Conservation (phyloP, 2,113 vertebrate genomes). For the Willisornis vidua region DNA sequence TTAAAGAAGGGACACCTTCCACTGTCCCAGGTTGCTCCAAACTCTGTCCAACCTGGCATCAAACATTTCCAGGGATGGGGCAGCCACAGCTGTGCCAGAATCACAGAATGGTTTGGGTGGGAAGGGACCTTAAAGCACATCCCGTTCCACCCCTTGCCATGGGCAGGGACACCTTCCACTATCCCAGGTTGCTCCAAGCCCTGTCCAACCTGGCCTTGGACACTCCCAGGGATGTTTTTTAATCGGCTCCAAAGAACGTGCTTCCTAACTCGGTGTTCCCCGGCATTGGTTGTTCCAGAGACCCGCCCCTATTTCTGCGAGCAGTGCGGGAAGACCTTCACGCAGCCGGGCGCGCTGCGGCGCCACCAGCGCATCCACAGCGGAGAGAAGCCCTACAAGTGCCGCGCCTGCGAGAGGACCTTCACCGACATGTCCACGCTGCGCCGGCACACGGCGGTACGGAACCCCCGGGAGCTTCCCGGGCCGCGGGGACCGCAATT, state of each 20-base stretch:
- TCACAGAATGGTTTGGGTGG: not conserved
- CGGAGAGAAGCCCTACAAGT: constrained; percentile 69
- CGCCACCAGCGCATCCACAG: constrained; percentile 74
- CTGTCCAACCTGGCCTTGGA: not conserved
- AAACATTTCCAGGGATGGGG: no score
- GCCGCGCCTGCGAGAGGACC: constrained; percentile 61
- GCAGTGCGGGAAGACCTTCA: constrained; percentile 71
- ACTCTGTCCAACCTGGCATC: not conserved
- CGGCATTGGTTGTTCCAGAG: not conserved
- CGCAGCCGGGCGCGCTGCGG: constrained; percentile 69
- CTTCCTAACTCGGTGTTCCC: not conserved
- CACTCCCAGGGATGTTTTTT: not conserved
- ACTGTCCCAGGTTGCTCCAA: not conserved
- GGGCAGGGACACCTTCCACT: not conserved
- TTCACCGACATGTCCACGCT: constrained; percentile 73
- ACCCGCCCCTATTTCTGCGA: constrained; percentile 72
- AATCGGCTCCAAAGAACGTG: not conserved
- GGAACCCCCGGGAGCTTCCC: not conserved
- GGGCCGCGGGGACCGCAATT: no score
- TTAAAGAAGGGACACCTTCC: not conserved
- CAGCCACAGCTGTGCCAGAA: not conserved
- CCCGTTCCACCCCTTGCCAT: no score
- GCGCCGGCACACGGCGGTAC: constrained; percentile 61
- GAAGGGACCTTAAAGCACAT: not conserved
- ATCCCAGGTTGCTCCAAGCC: not conserved